Conservation (phyloP, 2,797 vertebrate species). For the Rhinatrema bivittatum region DNA sequence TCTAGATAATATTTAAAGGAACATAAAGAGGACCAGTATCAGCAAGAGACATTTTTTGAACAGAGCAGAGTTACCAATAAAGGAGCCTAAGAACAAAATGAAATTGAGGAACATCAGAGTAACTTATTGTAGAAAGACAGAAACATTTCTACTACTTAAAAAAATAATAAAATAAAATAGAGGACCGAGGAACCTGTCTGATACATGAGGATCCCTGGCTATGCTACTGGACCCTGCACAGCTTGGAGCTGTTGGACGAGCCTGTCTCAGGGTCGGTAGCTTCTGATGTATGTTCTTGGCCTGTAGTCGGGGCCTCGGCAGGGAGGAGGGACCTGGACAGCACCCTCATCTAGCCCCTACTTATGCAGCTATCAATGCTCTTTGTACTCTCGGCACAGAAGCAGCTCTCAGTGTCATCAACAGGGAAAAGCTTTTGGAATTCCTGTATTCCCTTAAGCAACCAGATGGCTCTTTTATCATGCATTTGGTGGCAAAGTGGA, state of each 20-base stretch:
- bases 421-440: slow-evolving; percentile 89
- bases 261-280: slow-evolving; percentile 72
- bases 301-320: slow-evolving; percentile 82
- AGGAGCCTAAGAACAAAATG: no score
- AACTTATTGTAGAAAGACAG: no score
- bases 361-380: slow-evolving; percentile 84
- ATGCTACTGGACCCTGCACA: slow-evolving; percentile 78
- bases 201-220: no score
- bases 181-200: no score
- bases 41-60: no score
- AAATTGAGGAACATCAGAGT: no score
- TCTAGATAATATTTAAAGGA: no score
- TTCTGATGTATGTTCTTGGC: slow-evolving; percentile 86
- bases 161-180: no score
- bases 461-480: slow-evolving; percentile 91
- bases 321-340: slow-evolving; percentile 84
- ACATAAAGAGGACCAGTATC: no score
- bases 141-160: no score
- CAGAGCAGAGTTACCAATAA: no score
- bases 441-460: slow-evolving; percentile 83
- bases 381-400: slow-evolving; percentile 90
- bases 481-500: slow-evolving; percentile 94
- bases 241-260: slow-evolving; percentile 86
- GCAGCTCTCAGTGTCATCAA: slow-evolving; percentile 82
- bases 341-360: slow-evolving; percentile 91